A percentile compares a stretch with the other conserved stretches of the same genome.
Evolutionary conservation across 2,113 vertebrate genomes (phyloP).

Genomic region (Caranx melampygus): DNA sequence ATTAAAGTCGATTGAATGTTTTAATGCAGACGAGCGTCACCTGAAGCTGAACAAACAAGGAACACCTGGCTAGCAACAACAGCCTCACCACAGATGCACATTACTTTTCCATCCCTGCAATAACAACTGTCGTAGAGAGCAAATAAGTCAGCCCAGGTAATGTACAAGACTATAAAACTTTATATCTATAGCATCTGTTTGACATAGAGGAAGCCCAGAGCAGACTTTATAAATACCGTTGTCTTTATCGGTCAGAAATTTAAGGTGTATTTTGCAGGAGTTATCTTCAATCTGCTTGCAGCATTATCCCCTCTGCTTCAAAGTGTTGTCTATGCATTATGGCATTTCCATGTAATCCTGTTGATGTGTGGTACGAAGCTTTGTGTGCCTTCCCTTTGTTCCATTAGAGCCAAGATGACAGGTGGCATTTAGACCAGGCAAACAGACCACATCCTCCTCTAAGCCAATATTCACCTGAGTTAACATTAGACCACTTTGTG

Average conservation of each 20-base stretch:
- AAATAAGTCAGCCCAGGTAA: conserved; percentile 6
- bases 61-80: conserved; percentile 79
- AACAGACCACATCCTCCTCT: conserved; percentile 71
- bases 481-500: conserved; percentile 68
- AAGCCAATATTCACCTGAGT: conserved; percentile 75
- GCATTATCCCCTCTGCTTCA: not conserved
- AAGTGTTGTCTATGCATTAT: conserved; percentile 25
- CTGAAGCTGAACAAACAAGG: conserved; percentile 80
- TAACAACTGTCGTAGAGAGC: conserved; percentile 31
- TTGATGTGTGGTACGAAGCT: conserved; percentile 23
- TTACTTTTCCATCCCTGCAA: conserved; percentile 27
- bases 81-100: conserved; percentile 56
- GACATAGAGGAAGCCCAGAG: not conserved
- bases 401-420: conserved; percentile 69
- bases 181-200: not conserved
- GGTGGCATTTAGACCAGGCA: conserved; percentile 75
- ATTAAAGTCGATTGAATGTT: conserved; percentile 72
- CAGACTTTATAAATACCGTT: not conserved
- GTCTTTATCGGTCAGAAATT: not conserved
- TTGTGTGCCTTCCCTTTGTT: conserved; percentile 66
- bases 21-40: conserved; percentile 77
- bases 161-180: not conserved
- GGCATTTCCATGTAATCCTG: conserved; percentile 37
- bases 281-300: not conserved
- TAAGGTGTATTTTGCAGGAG: not conserved